These are phyloP conservation scores for Blennius ocellaris DNA, from an alignment of 2,113 vertebrate genomes.

Conservation along the genomic window DNA sequence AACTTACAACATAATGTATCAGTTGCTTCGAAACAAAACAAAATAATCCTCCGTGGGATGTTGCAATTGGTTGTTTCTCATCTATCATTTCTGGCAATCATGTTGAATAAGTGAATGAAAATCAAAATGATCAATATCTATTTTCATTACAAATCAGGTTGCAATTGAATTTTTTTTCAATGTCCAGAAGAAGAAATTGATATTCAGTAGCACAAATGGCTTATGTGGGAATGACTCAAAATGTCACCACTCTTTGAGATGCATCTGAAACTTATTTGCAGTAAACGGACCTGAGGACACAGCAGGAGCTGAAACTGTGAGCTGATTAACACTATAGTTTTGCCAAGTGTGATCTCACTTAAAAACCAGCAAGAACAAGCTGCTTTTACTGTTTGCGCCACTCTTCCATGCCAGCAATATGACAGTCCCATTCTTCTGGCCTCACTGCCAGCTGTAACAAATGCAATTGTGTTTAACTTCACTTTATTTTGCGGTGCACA, in stretches of 20 bases:
- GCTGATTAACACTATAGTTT: constrained; percentile 3
- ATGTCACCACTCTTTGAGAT: not conserved
- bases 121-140: too few relatives aligned
- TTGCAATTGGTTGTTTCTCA: too few relatives aligned
- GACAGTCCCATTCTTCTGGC: constrained; percentile 38
- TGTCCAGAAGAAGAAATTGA: not conserved
- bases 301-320: constrained; percentile 12
- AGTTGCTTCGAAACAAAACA: too few relatives aligned
- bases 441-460: constrained; percentile 43
- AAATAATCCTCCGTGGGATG: too few relatives aligned
- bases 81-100: too few relatives aligned
- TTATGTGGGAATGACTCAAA: not conserved
- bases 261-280: not conserved
- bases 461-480: constrained; percentile 51
- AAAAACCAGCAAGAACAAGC: constrained; percentile 30
- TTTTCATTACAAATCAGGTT: too few relatives aligned
- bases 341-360: constrained; percentile 38
- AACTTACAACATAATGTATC: too few relatives aligned
- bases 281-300: not conserved
- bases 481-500: constrained; percentile 52
- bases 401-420: constrained; percentile 25
- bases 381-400: constrained; percentile 16
- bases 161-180: too few relatives aligned
- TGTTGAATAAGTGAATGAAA: too few relatives aligned
- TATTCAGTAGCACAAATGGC: not conserved